Evolutionary conservation across 2,113 vertebrate species (phyloP).

Genomic region (Nycticebus coucang): DNA sequence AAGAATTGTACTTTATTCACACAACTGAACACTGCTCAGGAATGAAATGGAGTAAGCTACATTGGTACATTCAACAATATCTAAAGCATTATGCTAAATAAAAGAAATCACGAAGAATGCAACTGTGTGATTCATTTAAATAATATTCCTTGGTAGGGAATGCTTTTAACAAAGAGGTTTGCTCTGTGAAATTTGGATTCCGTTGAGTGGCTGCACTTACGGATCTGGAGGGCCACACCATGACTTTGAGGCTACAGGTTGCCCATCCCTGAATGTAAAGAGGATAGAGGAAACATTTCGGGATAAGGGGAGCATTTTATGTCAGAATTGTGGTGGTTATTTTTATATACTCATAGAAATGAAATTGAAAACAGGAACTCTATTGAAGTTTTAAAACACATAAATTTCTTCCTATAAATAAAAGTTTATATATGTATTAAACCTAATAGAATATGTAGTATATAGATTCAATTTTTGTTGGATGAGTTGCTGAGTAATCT

Average conservation of each 20-base stretch:
- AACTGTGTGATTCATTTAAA: background rate
- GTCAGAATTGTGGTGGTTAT: background rate
- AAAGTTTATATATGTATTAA: background rate
- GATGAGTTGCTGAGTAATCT: background rate
- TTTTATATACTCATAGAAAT: background rate
- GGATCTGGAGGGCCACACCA: too few relatives aligned
- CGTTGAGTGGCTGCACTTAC: too few relatives aligned
- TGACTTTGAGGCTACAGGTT: too few relatives aligned
- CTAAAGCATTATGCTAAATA: background rate
- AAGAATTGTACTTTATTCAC: background rate
- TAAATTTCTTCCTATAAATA: background rate
- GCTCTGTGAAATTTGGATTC: too few relatives aligned
- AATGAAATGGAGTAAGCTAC: background rate
- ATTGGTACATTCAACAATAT: background rate
- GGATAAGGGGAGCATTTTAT: background rate
- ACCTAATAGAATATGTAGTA: background rate
- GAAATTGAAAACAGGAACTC: background rate
- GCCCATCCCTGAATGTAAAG: background rate
- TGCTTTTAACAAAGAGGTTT: too few relatives aligned
- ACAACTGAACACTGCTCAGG: background rate
- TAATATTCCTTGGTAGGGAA: background rate
- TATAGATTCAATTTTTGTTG: background rate
- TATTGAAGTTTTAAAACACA: background rate
- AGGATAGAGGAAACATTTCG: background rate
- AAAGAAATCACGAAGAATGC: background rate